Evolutionary conservation across 2,113 vertebrate genomes (phyloP).

Genomic region (Takifugu bimaculatus): DNA sequence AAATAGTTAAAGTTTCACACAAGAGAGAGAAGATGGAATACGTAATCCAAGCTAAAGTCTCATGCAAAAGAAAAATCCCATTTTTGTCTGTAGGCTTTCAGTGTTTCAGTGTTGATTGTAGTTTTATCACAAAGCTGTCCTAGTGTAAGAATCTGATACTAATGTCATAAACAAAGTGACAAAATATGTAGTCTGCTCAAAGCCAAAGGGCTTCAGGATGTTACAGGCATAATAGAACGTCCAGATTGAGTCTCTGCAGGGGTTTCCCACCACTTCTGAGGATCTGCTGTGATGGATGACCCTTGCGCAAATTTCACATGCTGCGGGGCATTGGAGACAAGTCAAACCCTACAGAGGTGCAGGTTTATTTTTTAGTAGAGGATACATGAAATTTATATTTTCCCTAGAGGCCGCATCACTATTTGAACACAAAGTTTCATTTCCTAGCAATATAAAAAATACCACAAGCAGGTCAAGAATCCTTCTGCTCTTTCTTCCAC

Average conservation of each 20-base stretch:
- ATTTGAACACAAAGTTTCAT: constrained; percentile 3
- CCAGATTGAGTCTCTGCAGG: constrained; percentile 69
- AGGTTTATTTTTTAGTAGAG: background rate
- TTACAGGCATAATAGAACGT: constrained; percentile 45
- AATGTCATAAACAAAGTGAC: constrained; percentile 26
- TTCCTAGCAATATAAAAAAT: constrained; percentile 16
- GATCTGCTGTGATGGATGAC: constrained; percentile 60
- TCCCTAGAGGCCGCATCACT: background rate
- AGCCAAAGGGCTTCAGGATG: constrained; percentile 42
- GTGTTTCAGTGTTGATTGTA: background rate
- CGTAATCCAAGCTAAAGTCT: too few species aligned
- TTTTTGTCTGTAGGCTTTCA: background rate
- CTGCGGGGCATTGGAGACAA: constrained; percentile 47
- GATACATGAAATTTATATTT: background rate
- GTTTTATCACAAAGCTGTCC: constrained; percentile 3
- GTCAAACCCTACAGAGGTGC: constrained; percentile 47
- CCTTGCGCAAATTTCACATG: constrained; percentile 51
- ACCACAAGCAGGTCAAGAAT: constrained; percentile 8
- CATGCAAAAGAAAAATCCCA: too few species aligned
- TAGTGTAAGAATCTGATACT: background rate
- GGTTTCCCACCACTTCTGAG: constrained; percentile 30
- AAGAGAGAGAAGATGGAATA: too few species aligned
- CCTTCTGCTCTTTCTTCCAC: constrained; percentile 22
- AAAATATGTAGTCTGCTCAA: constrained; percentile 21
- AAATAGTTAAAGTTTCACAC: too few species aligned